Base-by-base conservation (phyloP, 1,140 invertebrate species). In the Drosophila ogumai region DNA sequence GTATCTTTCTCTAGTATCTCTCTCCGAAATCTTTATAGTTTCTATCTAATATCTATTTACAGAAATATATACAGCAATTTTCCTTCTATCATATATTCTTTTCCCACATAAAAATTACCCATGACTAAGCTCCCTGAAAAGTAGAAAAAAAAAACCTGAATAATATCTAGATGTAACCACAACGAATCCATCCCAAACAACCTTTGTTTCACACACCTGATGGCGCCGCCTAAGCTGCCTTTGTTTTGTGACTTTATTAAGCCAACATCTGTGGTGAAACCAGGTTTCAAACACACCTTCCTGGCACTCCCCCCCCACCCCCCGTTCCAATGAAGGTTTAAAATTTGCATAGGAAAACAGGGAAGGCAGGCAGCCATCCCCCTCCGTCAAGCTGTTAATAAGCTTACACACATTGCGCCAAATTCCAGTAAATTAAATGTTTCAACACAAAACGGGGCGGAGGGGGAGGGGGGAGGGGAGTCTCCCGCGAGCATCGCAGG, bases 401-500 rank as follows among this genome's bases (percentile, higher is more conserved):
- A 88, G 84, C 84, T 88, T 81, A 81, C 76, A 84, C 76, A 84
- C 74, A 75, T 59, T 46, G 72, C 84, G 76, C 72, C 72, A 68
- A 88, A 88, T 88, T 84, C 85, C 85, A 88, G 80, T 75, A 88
- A 88, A 88, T 88, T 88, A 88, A 88, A 88, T 88, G 80, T 88
- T 88, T 73, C 84, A 69, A 75, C 76, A 69, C 22, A 22, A 3
- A 22, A 22, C 19, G 67, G 8, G 44, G 25, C 6, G 25, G 3
- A 25, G 25, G 25, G 5, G 25, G 25, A 25, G 25, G 25, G 5
- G 25, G 31, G 1, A 13, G 36, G 13, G 47, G 10, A 32, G 13
- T 10, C 17, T 22, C 43, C 36, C 44, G 47, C 38, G 38, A 54
- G 41, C 56, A 17, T 38, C 38, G 31, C 22, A 52, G 78, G 55